phyloP scores from a whole-genome alignment of 1,140 invertebrate species.

The Pomacea maculata region DNA sequence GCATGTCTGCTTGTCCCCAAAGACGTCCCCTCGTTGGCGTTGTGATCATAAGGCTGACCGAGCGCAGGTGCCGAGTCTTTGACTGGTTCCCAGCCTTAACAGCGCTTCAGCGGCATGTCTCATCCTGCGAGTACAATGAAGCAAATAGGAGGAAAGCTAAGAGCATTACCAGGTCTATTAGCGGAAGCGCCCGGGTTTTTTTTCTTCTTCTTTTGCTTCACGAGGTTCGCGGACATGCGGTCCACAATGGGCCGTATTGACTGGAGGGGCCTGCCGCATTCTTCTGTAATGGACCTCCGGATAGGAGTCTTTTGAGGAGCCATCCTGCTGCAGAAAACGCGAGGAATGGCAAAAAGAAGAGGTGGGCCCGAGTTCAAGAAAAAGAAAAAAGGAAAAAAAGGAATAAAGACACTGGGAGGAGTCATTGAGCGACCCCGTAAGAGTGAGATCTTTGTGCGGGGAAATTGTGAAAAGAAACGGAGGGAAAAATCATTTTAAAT shows the following conservation, averaged over 20 bases:
- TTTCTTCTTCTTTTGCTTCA: neutral
- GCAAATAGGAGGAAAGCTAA: constrained; percentile 17
- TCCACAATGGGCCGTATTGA: too few species aligned
- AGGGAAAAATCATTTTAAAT: too few species aligned
- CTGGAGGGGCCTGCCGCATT: neutral
- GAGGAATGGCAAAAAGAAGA: neutral
- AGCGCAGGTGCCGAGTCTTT: constrained; percentile 9
- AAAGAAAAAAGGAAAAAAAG: too few species aligned
- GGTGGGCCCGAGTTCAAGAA: too few species aligned
- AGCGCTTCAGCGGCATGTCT: constrained; percentile 10
- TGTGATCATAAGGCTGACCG: too few species aligned
- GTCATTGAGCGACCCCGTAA: too few species aligned
- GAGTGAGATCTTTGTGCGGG: too few species aligned
- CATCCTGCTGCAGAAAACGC: neutral
- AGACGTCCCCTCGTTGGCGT: too few species aligned
- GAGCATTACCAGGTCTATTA: constrained; percentile 21
- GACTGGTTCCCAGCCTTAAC: constrained; percentile 20
- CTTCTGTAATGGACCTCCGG: neutral
- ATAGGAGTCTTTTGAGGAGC: neutral
- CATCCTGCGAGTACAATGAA: neutral
- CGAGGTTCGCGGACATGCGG: neutral
- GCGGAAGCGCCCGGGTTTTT: constrained; percentile 8
- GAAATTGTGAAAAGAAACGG: too few species aligned
- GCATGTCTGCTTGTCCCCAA: neutral
- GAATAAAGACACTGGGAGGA: too few species aligned